These are phyloP conservation scores for Clanis bilineata DNA, from an alignment of 2,888 invertebrate species.

Conservation along the genomic window DNA sequence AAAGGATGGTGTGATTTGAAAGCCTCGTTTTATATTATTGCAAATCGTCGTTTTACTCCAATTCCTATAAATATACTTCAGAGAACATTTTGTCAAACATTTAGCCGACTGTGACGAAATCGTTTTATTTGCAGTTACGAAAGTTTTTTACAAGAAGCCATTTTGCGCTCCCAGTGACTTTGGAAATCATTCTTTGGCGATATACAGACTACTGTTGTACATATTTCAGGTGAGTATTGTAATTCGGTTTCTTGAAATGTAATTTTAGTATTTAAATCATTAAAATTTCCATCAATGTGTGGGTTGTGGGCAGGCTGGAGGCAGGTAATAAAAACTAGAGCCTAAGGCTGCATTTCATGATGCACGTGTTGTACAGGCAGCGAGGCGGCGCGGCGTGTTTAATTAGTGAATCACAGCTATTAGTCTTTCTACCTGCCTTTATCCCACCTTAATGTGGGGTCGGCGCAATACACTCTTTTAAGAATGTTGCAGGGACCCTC, in stretches of 20 bases:
- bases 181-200: slow-evolving; percentile 78
- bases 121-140: slow-evolving; percentile 60
- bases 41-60: slow-evolving; percentile 1
- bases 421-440: too few relatives aligned
- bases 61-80: background rate
- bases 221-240: slow-evolving; percentile 70
- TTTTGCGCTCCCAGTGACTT: slow-evolving; percentile 83
- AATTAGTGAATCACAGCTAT: too few relatives aligned
- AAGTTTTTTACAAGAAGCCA: slow-evolving; percentile 75
- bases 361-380: too few relatives aligned
- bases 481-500: too few relatives aligned
- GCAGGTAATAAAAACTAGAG: too few relatives aligned
- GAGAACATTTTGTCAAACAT: background rate
- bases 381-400: too few relatives aligned
- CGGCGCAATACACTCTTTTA: too few relatives aligned
- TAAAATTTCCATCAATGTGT: too few relatives aligned
- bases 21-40: background rate
- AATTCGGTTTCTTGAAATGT: background rate
- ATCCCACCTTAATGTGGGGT: too few relatives aligned
- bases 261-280: too few relatives aligned
- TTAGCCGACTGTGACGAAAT: slow-evolving; percentile 15
- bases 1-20: background rate
- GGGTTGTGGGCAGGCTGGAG: too few relatives aligned
- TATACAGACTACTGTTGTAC: slow-evolving; percentile 81
- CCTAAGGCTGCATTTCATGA: too few relatives aligned